Evolutionary conservation across 2,797 vertebrate genomes (phyloP).

Genomic region (Xyrichtys novacula): DNA sequence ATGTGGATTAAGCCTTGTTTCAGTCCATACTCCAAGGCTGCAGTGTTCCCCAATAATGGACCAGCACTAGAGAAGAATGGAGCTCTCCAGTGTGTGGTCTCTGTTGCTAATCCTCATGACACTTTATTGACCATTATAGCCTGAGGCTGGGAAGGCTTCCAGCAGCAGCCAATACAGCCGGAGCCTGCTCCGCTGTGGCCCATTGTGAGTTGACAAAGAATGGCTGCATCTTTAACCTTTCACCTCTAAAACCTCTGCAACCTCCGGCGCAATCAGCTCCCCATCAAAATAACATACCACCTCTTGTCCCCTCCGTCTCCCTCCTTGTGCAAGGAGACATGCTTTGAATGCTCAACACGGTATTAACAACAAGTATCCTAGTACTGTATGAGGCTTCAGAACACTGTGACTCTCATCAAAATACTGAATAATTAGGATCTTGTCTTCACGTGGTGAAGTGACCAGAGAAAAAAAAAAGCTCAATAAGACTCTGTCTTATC

Average conservation of each 20-base stretch:
- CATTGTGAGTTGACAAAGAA: conserved; percentile 79
- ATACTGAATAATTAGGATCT: neutral
- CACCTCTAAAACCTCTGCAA: conserved; percentile 73
- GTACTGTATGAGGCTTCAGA: conserved; percentile 15
- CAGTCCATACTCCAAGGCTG: conserved; percentile 37
- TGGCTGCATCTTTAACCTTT: conserved; percentile 82
- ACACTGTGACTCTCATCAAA: neutral
- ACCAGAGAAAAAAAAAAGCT: neutral
- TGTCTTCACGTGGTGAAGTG: neutral
- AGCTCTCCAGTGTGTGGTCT: conserved; percentile 76
- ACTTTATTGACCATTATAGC: conserved; percentile 75
- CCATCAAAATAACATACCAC: conserved; percentile 69
- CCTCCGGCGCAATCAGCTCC: conserved; percentile 69
- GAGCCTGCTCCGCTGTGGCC: conserved; percentile 62
- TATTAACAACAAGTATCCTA: conserved; percentile 19
- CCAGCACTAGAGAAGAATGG: conserved; percentile 54
- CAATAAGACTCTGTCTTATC: too few species aligned
- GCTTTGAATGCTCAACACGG: conserved; percentile 17
- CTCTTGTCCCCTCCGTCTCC: conserved; percentile 35
- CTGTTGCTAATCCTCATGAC: conserved; percentile 72
- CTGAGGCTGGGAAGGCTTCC: conserved; percentile 65
- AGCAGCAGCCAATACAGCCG: conserved; percentile 58
- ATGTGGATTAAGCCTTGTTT: conserved; percentile 32
- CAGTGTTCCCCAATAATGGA: conserved; percentile 47
- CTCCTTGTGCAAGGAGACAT: conserved; percentile 31